phyloP scores from a whole-genome alignment of 2,888 invertebrate species.

The Pasiphila rectangulata region DNA sequence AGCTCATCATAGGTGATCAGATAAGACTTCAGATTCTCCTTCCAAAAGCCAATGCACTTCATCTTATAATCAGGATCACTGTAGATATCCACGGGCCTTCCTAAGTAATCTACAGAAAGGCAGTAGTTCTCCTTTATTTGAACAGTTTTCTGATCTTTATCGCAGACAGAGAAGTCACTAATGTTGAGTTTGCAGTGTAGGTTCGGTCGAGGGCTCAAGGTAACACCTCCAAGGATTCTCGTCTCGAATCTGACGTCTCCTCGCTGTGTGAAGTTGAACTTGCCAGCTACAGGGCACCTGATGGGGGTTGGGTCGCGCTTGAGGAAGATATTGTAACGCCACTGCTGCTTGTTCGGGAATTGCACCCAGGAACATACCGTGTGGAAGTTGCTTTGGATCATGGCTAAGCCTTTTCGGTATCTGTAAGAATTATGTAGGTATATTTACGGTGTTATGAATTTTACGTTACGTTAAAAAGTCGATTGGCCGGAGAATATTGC shows the following conservation, averaged over 20 bases:
- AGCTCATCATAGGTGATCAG: constrained; percentile 97
- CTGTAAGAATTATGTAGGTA: constrained; percentile 69
- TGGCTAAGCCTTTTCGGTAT: constrained; percentile 92
- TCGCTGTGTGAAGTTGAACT: constrained; percentile 95
- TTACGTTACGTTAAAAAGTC: too few relatives aligned
- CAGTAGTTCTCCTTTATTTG: constrained; percentile 97
- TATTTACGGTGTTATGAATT: too few relatives aligned
- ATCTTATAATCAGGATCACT: constrained; percentile 97
- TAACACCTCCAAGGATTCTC: constrained; percentile 97
- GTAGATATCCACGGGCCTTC: constrained; percentile 96
- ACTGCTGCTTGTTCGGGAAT: constrained; percentile 90
- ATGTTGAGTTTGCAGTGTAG: constrained; percentile 95
- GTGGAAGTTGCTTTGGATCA: constrained; percentile 93
- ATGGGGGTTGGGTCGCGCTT: constrained; percentile 95
- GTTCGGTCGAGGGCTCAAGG: constrained; percentile 94
- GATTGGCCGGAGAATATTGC: too few relatives aligned
- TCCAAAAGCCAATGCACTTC: constrained; percentile 99
- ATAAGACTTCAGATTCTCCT: constrained; percentile 98
- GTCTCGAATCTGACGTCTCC: constrained; percentile 96
- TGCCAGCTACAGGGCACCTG: constrained; percentile 97
- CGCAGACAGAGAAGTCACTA: constrained; percentile 97
- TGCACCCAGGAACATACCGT: constrained; percentile 98
- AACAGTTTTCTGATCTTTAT: constrained; percentile 96
- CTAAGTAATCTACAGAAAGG: constrained; percentile 96
- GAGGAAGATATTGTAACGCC: constrained; percentile 93